Percentiles rank a stretch among this genome's conserved stretches.
phyloP scores from a whole-genome alignment of 1,140 invertebrate species.

The Hestina assimilis region DNA sequence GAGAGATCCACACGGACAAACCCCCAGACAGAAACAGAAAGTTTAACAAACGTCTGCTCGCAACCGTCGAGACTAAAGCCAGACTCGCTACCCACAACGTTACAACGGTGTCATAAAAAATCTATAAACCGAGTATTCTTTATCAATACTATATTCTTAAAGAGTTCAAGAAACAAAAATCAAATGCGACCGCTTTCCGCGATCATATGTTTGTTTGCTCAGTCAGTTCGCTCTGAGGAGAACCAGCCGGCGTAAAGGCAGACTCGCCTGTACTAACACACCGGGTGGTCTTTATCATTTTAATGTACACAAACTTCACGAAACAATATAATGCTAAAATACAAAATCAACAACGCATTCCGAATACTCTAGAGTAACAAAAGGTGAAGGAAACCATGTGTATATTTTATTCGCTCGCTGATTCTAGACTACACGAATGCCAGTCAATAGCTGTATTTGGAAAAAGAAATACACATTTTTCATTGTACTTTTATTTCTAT shows the following conservation, averaged over 20 bases:
- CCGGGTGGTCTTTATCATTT: constrained; percentile 76
- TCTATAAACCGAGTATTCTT: no score
- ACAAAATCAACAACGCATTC: constrained; percentile 53
- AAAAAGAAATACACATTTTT: constrained; percentile 6
- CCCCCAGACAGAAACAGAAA: no score
- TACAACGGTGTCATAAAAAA: no score
- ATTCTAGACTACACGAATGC: constrained; percentile 11
- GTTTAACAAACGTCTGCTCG: no score
- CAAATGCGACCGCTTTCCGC: constrained; percentile 55
- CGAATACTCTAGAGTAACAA: constrained; percentile 30
- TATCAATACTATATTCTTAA: constrained; percentile 37
- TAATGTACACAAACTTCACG: constrained; percentile 67
- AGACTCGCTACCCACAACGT: no score
- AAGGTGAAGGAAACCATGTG: constrained; percentile 22
- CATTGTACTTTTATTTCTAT: constrained; percentile 1
- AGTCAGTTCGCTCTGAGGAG: constrained; percentile 59
- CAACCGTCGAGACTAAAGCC: no score
- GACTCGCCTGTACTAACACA: constrained; percentile 31
- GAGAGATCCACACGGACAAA: no score
- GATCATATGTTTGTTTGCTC: constrained; percentile 57
- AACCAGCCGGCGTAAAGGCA: constrained; percentile 51
- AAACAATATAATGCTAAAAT: constrained; percentile 66
- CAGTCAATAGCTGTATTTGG: constrained; percentile 2
- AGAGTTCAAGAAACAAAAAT: constrained; percentile 47
- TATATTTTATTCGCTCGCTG: constrained; percentile 23